Evolutionary conservation across 2,797 vertebrate genomes (phyloP).

Genomic region (Arrhamphus sclerolepis): DNA sequence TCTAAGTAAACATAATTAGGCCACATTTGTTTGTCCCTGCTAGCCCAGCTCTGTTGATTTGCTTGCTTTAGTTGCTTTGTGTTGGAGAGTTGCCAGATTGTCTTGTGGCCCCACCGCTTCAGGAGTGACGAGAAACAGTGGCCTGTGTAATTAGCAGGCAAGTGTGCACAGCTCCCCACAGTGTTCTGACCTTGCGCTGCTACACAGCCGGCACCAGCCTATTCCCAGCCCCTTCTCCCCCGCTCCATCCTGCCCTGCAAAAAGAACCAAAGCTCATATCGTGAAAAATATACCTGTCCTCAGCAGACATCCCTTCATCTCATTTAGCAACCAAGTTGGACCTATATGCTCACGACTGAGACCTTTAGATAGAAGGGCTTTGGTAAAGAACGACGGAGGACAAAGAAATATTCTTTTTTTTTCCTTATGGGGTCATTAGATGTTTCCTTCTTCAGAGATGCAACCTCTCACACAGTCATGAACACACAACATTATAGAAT

Average conservation of each 20-base stretch:
- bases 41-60: constrained; percentile 58
- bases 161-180: constrained; percentile 79
- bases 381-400: too few relatives aligned
- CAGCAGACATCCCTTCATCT: constrained; percentile 26
- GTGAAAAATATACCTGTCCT: constrained; percentile 42
- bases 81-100: constrained; percentile 78
- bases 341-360: too few relatives aligned
- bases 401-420: too few relatives aligned
- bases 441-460: too few relatives aligned
- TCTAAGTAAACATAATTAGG: constrained; percentile 77
- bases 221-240: constrained; percentile 34
- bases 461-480: too few relatives aligned
- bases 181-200: constrained; percentile 74
- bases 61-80: constrained; percentile 62
- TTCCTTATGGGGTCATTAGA: too few relatives aligned
- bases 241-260: constrained; percentile 30
- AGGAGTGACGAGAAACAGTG: constrained; percentile 68
- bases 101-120: constrained; percentile 67
- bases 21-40: constrained; percentile 58
- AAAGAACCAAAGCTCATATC: constrained; percentile 58
- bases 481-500: too few relatives aligned
- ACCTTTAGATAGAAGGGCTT: too few relatives aligned
- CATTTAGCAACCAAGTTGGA: constrained; percentile 6
- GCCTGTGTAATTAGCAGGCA: constrained; percentile 80
- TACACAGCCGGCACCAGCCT: constrained; percentile 44